Conservation (phyloP, 2,113 vertebrate genomes). For the Camarhynchus parvulus region DNA sequence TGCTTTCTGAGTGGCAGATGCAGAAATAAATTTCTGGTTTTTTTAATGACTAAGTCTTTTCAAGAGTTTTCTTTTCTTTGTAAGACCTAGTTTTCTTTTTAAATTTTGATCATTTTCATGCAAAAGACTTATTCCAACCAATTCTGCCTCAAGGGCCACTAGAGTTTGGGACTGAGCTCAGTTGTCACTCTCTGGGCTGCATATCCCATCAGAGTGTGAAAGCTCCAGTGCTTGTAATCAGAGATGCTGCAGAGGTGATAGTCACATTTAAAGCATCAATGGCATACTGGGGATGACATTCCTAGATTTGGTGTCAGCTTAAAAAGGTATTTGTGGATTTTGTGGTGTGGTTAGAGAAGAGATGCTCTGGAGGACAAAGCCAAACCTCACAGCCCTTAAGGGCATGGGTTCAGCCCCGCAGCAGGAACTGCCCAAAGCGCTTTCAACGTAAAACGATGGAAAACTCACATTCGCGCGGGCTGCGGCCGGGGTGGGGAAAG, state of each 20-base stretch:
- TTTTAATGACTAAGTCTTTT: neutral
- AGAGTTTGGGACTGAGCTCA: neutral
- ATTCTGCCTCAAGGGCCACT: neutral
- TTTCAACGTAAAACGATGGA: no score
- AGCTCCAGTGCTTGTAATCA: neutral
- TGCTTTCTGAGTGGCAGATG: neutral
- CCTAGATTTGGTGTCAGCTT: neutral
- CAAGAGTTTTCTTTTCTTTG: neutral
- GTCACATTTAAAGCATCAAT: neutral
- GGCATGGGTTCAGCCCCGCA: accelerated
- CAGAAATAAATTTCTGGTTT: neutral
- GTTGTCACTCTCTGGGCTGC: neutral
- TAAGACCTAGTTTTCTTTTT: neutral
- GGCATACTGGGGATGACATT: neutral
- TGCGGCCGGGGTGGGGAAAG: neutral
- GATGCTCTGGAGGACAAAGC: neutral
- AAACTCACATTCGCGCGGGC: neutral
- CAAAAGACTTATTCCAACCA: neutral
- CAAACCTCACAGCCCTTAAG: accelerated
- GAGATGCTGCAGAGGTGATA: neutral
- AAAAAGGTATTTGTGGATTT: neutral
- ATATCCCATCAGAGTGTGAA: accelerated
- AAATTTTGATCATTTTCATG: neutral
- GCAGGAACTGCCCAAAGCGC: neutral
- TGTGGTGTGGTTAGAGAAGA: neutral